phyloP scores from a whole-genome alignment of 2,113 vertebrate species.

The Sisor rabdophorus region DNA sequence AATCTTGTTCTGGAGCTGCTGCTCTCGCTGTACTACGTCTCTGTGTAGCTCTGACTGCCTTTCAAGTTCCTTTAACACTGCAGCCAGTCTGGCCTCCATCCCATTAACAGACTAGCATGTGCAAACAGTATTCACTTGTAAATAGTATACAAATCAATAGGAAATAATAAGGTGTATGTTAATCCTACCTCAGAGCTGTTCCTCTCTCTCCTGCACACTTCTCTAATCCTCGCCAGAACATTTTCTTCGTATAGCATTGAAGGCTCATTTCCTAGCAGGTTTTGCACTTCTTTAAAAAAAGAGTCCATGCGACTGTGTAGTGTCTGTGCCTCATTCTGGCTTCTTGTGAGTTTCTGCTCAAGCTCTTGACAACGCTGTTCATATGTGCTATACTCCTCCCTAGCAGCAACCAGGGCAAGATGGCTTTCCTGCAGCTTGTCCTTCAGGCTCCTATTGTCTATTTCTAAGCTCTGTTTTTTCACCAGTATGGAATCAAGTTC shows the following conservation, averaged over 20 bases:
- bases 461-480: constrained; percentile 67
- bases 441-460: constrained; percentile 67
- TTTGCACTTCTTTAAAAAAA: constrained; percentile 71
- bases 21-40: constrained; percentile 71
- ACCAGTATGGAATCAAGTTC: constrained; percentile 66
- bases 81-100: constrained; percentile 68
- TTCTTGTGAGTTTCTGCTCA: constrained; percentile 63
- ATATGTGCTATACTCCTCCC: constrained; percentile 64
- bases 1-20: constrained; percentile 69
- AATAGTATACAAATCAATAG: not conserved
- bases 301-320: constrained; percentile 54
- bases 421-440: constrained; percentile 70
- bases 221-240: constrained; percentile 67
- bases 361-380: constrained; percentile 70
- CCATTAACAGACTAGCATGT: constrained; percentile 59
- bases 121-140: not conserved
- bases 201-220: constrained; percentile 64
- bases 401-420: constrained; percentile 66
- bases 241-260: constrained; percentile 59
- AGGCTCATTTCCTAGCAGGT: constrained; percentile 56
- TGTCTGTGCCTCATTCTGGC: constrained; percentile 59
- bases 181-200: constrained; percentile 52
- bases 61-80: constrained; percentile 69
- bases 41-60: constrained; percentile 69
- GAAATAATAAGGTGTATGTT: not conserved